Percentiles rank a stretch among this genome's conserved stretches.
These are phyloP conservation scores for Vanessa atalanta DNA, from an alignment of 1,140 invertebrate species.

Conservation along the genomic window DNA sequence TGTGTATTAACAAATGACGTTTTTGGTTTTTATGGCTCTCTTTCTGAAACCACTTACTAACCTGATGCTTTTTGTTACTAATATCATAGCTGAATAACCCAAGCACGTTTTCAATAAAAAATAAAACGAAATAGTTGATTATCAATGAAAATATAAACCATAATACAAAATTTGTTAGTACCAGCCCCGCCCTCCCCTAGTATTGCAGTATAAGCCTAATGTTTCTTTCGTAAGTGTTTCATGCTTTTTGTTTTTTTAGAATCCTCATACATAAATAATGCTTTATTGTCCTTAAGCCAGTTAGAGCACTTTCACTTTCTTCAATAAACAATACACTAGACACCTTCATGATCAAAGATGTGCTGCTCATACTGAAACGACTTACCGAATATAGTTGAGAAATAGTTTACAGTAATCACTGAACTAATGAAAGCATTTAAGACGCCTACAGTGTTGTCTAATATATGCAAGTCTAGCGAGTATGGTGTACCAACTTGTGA, in stretches of 20 bases:
- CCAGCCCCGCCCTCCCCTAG: no score
- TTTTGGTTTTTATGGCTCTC: slow-evolving; percentile 17
- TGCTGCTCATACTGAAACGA: no score
- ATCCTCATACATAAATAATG: no score
- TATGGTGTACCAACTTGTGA: background rate
- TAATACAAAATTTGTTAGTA: background rate
- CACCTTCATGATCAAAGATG: no score
- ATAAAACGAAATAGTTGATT: background rate
- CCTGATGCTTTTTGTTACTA: slow-evolving; percentile 13
- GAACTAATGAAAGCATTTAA: background rate
- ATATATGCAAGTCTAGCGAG: background rate
- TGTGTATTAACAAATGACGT: slow-evolving; percentile 19
- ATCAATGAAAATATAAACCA: background rate
- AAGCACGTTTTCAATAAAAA: slow-evolving; percentile 8
- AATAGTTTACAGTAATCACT: background rate
- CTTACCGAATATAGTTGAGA: background rate
- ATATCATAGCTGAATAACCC: slow-evolving; percentile 16
- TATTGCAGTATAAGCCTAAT: no score
- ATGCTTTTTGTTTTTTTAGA: no score
- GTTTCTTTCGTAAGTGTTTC: no score
- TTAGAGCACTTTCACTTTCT: no score
- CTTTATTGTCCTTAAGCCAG: no score
- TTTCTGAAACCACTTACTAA: slow-evolving; percentile 10
- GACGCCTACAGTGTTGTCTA: background rate
- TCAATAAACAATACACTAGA: no score